phyloP scores from a whole-genome alignment of 2,113 vertebrate genomes.

The Salvelinus alpinus region DNA sequence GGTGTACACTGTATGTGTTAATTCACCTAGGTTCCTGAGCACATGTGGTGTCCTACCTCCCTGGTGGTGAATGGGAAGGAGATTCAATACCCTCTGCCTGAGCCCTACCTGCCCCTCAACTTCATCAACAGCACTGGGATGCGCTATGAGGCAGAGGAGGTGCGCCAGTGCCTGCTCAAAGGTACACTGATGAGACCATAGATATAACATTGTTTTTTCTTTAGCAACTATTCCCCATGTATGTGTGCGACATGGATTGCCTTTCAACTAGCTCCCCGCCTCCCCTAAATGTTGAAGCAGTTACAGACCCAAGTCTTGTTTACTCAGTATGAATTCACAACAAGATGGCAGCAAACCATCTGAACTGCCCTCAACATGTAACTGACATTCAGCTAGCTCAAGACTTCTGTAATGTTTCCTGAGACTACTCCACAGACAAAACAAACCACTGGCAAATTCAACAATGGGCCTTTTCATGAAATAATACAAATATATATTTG shows the following conservation, averaged over 20 bases:
- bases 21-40: slow-evolving; percentile 67
- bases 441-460: too few species aligned
- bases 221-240: too few species aligned
- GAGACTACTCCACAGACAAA: too few species aligned
- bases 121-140: slow-evolving; percentile 74
- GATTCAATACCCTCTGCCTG: slow-evolving; percentile 72
- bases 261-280: neutral
- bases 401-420: too few species aligned
- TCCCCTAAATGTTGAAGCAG: neutral
- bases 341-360: slow-evolving; percentile 38
- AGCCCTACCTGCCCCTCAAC: slow-evolving; percentile 69
- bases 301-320: neutral
- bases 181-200: slow-evolving; percentile 59
- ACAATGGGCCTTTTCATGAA: too few species aligned
- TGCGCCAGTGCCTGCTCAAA: slow-evolving; percentile 81
- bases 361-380: neutral
- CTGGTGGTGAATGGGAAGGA: slow-evolving; percentile 72
- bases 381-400: neutral
- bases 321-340: slow-evolving; percentile 23
- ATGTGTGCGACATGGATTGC: neutral
- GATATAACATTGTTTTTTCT: neutral
- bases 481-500: too few species aligned
- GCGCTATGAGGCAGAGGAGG: slow-evolving; percentile 82
- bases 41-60: slow-evolving; percentile 79
- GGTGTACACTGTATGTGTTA: neutral